Percentiles rank a stretch among this genome's conserved stretches.
Conservation (phyloP, 2,888 invertebrate species). For the Rhagonycha lutea region DNA sequence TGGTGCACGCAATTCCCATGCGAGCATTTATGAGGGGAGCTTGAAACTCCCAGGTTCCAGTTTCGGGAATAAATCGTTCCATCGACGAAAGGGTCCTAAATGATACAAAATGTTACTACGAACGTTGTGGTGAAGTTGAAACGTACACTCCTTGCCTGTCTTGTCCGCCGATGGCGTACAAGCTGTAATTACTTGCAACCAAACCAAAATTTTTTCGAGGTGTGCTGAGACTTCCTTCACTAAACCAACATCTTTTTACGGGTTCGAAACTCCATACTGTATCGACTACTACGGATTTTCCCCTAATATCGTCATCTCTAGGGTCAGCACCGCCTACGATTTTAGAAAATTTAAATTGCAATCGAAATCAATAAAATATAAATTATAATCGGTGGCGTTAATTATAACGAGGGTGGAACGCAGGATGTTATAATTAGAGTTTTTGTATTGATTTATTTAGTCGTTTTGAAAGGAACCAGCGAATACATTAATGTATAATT, state of each 20-base stretch:
- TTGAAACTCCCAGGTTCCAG: constrained; percentile 63
- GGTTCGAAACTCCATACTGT: constrained; percentile 75
- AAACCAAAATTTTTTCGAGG: constrained; percentile 72
- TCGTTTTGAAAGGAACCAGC: neutral
- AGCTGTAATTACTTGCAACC: constrained; percentile 66
- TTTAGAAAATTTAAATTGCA: constrained; percentile 32
- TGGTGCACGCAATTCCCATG: constrained; percentile 65
- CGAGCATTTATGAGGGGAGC: constrained; percentile 63
- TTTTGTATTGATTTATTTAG: neutral
- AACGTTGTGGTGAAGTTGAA: neutral
- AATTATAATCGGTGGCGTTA: neutral
- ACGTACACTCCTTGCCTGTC: constrained; percentile 60
- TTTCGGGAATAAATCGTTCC: constrained; percentile 64
- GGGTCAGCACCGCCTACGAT: constrained; percentile 67
- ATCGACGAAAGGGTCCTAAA: constrained; percentile 64
- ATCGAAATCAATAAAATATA: neutral
- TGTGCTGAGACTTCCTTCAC: constrained; percentile 63
- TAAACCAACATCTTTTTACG: constrained; percentile 65
- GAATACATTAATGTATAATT: neutral
- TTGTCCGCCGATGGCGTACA: constrained; percentile 75
- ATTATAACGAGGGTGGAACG: neutral
- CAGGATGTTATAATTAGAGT: neutral
- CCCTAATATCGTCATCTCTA: constrained; percentile 60
- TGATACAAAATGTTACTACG: neutral
- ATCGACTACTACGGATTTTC: constrained; percentile 62